phyloP scores from a whole-genome alignment of 2,888 invertebrate species.

The Perizoma flavofasciatum region DNA sequence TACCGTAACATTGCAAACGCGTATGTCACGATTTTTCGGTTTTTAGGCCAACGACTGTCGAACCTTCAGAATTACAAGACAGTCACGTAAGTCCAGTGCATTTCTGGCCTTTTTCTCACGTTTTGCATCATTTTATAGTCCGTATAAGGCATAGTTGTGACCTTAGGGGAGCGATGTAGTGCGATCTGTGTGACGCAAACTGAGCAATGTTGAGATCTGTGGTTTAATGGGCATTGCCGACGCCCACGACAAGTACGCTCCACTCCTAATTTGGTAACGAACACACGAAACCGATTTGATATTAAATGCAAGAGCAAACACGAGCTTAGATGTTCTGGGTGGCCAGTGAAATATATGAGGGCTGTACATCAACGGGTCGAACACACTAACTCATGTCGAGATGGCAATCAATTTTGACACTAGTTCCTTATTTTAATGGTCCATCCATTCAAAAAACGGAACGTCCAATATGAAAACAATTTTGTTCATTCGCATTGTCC shows the following conservation, averaged over 20 bases:
- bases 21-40: conserved; percentile 55
- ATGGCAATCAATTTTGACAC: too few species aligned
- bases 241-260: conserved; percentile 36
- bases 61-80: conserved; percentile 50
- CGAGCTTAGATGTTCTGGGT: conserved; percentile 11
- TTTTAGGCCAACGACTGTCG: conserved; percentile 62
- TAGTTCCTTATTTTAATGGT: too few species aligned
- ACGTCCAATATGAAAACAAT: too few species aligned
- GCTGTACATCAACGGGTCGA: too few species aligned
- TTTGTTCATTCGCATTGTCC: too few species aligned
- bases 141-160: conserved; percentile 37
- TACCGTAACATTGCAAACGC: conserved; percentile 50
- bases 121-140: conserved; percentile 47
- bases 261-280: conserved; percentile 32
- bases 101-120: conserved; percentile 52
- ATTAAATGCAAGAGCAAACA: conserved; percentile 19
- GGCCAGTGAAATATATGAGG: conserved; percentile 10
- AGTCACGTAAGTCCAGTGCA: conserved; percentile 48
- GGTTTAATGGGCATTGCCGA: conserved; percentile 34
- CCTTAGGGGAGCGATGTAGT: conserved; percentile 39
- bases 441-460: too few species aligned
- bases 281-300: conserved; percentile 22
- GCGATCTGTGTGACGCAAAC: conserved; percentile 37
- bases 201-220: conserved; percentile 30
- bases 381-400: too few species aligned